These are phyloP conservation scores for Coracopsis vasa DNA, from an alignment of 2,113 vertebrate species.

Conservation along the genomic window DNA sequence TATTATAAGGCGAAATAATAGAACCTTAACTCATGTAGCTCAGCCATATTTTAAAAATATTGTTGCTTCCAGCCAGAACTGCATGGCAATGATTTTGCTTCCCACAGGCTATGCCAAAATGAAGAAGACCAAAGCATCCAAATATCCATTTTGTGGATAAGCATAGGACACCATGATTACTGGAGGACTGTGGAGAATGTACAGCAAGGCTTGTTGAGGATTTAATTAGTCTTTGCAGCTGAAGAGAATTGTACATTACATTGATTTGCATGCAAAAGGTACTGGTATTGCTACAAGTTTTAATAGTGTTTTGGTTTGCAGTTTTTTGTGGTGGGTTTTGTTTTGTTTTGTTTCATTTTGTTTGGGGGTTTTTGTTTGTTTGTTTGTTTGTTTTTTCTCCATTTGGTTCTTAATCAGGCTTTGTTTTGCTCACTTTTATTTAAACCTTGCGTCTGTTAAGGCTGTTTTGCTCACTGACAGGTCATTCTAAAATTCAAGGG, in stretches of 20 bases:
- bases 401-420: not conserved
- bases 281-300: not conserved
- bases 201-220: not conserved
- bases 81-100: not conserved
- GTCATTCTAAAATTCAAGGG: not conserved
- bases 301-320: not conserved
- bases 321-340: not conserved
- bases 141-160: not conserved
- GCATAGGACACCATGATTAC: not conserved
- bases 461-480: not conserved
- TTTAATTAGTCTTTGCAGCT: not conserved
- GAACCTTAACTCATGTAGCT: not conserved
- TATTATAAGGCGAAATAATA: not conserved
- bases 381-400: not conserved
- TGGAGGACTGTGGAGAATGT: not conserved
- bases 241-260: not conserved
- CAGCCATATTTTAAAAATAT: not conserved
- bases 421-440: not conserved
- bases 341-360: not conserved
- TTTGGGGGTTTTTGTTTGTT: not conserved
- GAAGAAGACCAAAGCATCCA: not conserved
- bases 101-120: not conserved
- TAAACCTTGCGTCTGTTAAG: not conserved
- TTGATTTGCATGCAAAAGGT: not conserved
- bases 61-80: not conserved